Evolutionary conservation across 2,888 invertebrate genomes (phyloP), one percentile per base, ranked within the genome.

Genomic region (Opisthograptis luteolata): DNA sequence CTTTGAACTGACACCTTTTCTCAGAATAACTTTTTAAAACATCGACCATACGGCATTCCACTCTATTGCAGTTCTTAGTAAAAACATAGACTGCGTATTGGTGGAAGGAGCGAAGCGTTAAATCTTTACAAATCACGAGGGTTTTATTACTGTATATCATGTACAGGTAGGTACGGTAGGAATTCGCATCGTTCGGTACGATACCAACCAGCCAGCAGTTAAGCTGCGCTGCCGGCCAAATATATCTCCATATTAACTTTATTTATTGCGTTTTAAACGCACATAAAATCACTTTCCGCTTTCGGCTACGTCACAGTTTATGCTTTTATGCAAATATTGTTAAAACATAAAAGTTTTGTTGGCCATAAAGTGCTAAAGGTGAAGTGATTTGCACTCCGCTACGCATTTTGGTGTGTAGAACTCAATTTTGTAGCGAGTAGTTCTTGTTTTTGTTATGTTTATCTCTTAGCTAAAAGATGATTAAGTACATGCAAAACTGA

Each of bases 251-350:
- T 48, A 42, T 42, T 37, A 42, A 48, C 31, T 42, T 42, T 42
- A 42, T 42, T 42, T 42, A 49, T 49, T 32, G 25, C 36, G 25
- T 49, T 49, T 49, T 31, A 42, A 49, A 49, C 36, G 36, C 32
- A 27, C 42, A 42, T 49, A 49, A 43, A 49, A 49, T 49, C 49
- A 43, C 49, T 43, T 43, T 36, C 37, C 20, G 19, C 36, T 36
- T 9, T 24, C 25, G 10, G 37, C 22, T 34, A 43, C 17, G 37
- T 34, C 25, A 37, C 37, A 31, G 48, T 37, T 43, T 49, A 49
- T 43, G 39, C 9, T 31, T 32, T 22, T 49, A 43, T 49, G 37
- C 17, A 43, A 49, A 43, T 49, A 39, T 35, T 28, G 35, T 35
- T 12, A n/a, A 30, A 10, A 12, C 41, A 36, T 48, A 31, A 41